phyloP scores from a whole-genome alignment of 2,888 invertebrate genomes.

The Agonopterix arenella region DNA sequence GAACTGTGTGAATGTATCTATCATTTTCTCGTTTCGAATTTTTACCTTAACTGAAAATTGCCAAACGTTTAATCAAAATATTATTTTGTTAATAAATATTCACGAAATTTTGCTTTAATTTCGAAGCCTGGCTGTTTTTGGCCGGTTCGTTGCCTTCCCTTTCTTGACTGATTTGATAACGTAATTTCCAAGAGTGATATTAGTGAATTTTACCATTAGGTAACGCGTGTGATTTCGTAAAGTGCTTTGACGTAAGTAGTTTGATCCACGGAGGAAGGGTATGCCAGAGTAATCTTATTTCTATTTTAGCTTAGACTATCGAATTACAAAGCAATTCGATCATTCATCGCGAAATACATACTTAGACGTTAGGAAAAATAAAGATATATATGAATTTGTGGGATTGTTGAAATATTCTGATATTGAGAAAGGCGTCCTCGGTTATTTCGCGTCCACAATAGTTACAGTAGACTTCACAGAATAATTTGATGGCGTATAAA shows the following conservation, averaged over 20 bases:
- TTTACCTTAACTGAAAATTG: constrained; percentile 34
- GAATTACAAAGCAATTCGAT: constrained; percentile 74
- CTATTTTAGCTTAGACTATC: constrained; percentile 65
- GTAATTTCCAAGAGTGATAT: constrained; percentile 61
- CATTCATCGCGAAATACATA: constrained; percentile 75
- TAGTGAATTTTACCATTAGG: constrained; percentile 60
- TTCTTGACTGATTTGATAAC: constrained; percentile 62
- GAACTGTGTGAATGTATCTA: constrained; percentile 44
- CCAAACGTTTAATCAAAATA: constrained; percentile 23
- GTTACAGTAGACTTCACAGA: constrained; percentile 25
- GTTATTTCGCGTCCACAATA: constrained; percentile 47
- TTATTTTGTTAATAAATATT: constrained; percentile 42
- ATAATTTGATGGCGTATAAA: constrained; percentile 18
- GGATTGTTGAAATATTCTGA: constrained; percentile 43
- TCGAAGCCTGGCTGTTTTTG: constrained; percentile 19
- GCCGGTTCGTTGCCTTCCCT: constrained; percentile 28
- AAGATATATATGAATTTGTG: constrained; percentile 62
- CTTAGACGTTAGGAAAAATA: constrained; percentile 57
- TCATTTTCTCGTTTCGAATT: constrained; percentile 17
- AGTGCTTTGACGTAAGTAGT: constrained; percentile 52
- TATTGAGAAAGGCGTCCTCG: constrained; percentile 34
- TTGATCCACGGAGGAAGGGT: constrained; percentile 45
- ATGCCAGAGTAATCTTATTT: constrained; percentile 66
- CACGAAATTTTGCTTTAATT: constrained; percentile 35
- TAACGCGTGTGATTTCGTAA: constrained; percentile 52